Evolutionary conservation across 2,113 vertebrate species (phyloP).

Genomic region (Antidorcas marsupialis): DNA sequence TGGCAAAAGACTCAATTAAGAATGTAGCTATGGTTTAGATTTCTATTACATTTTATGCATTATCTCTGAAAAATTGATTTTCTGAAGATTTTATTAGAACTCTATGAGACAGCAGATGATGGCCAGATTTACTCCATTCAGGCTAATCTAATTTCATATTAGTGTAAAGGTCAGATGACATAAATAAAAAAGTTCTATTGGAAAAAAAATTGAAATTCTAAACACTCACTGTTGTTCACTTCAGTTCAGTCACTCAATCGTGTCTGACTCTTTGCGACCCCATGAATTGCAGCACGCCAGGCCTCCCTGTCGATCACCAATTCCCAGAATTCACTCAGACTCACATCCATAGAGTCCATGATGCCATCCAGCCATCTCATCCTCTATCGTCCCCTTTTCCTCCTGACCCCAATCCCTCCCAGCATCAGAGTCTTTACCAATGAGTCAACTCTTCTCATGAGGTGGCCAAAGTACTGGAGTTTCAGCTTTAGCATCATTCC

Average conservation of each 20-base stretch:
- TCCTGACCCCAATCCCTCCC: too few species aligned
- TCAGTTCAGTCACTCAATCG: too few species aligned
- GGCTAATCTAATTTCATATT: neutral
- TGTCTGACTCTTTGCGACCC: too few species aligned
- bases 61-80: neutral
- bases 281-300: rapidly evolving
- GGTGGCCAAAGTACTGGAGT: too few species aligned
- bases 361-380: too few species aligned
- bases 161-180: neutral
- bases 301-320: too few species aligned
- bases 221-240: neutral
- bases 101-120: neutral
- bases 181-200: neutral
- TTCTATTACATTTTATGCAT: neutral
- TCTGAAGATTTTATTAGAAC: neutral
- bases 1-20: neutral
- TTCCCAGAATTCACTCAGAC: rapidly evolving
- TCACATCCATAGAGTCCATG: rapidly evolving
- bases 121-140: neutral
- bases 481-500: too few species aligned
- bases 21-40: neutral
- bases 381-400: too few species aligned
- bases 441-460: too few species aligned
- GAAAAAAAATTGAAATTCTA: neutral
- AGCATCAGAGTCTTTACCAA: too few species aligned